Percentiles rank a stretch among this genome's conserved stretches.
Conservation (phyloP, 2,113 vertebrate species). For the Tupaia tana region DNA sequence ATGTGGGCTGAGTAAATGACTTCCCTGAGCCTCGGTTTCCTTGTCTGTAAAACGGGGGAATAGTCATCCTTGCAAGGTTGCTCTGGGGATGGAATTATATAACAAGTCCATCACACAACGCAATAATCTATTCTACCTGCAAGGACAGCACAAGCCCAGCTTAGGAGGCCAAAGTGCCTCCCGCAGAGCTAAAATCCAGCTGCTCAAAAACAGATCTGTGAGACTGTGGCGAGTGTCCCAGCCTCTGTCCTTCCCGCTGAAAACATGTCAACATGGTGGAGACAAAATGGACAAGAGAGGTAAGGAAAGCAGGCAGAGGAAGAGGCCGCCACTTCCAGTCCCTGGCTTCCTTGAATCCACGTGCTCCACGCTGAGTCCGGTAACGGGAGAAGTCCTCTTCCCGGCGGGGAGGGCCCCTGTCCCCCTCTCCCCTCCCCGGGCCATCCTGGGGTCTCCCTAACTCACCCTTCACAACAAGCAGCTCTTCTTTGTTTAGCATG, state of each 20-base stretch:
- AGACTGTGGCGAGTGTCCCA: background rate
- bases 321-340: background rate
- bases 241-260: conserved; percentile 24
- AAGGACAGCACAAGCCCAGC: background rate
- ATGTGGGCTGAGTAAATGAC: background rate
- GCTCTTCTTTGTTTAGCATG: conserved; percentile 22
- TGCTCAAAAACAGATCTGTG: background rate
- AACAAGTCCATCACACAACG: background rate
- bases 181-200: background rate
- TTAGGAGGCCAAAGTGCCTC: background rate
- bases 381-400: background rate
- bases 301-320: background rate
- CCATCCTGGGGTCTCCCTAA: conserved; percentile 52
- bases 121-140: background rate
- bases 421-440: background rate
- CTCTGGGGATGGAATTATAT: background rate
- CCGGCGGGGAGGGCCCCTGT: background rate
- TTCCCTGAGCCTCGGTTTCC: background rate
- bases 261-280: background rate
- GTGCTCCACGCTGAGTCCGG: background rate
- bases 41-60: conserved; percentile 22
- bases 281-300: background rate
- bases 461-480: conserved; percentile 45
- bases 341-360: background rate
- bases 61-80: background rate